These are phyloP conservation scores for Heteromormyrus szaboi DNA, from an alignment of 2,797 vertebrate genomes.

Conservation along the genomic window DNA sequence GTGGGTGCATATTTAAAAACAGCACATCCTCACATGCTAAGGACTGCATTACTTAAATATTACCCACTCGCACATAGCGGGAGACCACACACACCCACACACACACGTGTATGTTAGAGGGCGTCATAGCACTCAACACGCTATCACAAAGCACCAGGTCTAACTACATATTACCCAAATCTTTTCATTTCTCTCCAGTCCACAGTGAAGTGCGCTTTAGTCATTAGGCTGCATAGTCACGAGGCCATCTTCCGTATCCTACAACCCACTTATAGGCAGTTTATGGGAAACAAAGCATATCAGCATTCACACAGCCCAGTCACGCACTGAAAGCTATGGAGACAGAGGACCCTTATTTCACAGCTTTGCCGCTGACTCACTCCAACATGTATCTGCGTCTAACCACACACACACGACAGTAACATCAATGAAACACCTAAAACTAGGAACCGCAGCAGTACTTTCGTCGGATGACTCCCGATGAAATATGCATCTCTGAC, in stretches of 20 bases:
- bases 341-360: neutral
- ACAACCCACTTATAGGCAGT: conserved; percentile 19
- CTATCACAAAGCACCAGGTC: conserved; percentile 34
- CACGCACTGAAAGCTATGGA: neutral
- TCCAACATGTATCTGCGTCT: neutral
- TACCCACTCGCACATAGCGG: neutral
- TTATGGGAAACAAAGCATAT: neutral
- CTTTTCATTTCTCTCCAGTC: conserved; percentile 53
- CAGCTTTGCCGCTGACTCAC: neutral
- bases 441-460: neutral
- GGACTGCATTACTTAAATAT: neutral
- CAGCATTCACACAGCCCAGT: neutral
- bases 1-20: neutral
- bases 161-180: conserved; percentile 50
- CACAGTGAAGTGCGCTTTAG: conserved; percentile 38
- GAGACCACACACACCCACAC: neutral
- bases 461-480: neutral
- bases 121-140: conserved; percentile 41
- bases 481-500: neutral
- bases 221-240: conserved; percentile 40
- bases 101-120: conserved; percentile 42
- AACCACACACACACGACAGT: neutral
- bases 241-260: conserved; percentile 39
- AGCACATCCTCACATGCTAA: neutral
- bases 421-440: neutral